phyloP scores from a whole-genome alignment of 2,888 invertebrate species.

The Melanchra persicariae region DNA sequence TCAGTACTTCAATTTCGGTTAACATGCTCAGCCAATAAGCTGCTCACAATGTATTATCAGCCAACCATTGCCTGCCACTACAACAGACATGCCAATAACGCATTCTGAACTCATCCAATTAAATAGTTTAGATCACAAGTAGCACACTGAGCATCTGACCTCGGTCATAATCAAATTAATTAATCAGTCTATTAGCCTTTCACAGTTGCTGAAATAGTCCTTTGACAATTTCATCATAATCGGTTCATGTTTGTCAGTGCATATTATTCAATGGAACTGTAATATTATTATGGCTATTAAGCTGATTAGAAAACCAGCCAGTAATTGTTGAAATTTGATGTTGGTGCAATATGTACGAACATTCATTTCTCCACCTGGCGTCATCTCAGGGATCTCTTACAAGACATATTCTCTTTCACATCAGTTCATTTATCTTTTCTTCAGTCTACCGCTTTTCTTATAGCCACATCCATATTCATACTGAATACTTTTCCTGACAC shows the following conservation, averaged over 20 bases:
- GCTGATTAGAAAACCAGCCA: neutral
- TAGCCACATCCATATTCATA: neutral
- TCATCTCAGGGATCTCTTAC: neutral
- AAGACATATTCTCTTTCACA: conserved; percentile 20
- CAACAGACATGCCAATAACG: conserved; percentile 32
- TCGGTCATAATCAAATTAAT: conserved; percentile 29
- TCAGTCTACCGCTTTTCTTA: conserved; percentile 9
- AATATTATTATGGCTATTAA: neutral
- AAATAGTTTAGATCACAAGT: conserved; percentile 27
- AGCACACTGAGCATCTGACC: neutral
- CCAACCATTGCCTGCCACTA: conserved; percentile 23
- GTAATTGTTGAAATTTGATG: too few species aligned
- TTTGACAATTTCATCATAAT: conserved; percentile 26
- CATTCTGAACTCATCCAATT: conserved; percentile 18
- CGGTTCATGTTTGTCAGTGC: neutral
- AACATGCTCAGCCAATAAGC: conserved; percentile 51
- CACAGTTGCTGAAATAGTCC: neutral
- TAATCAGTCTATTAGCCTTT: conserved; percentile 14
- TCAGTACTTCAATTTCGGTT: conserved; percentile 29
- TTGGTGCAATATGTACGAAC: neutral
- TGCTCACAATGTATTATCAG: conserved; percentile 39
- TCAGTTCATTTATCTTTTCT: conserved; percentile 28
- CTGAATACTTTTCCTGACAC: conserved; percentile 5
- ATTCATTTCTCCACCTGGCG: neutral
- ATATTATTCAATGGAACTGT: neutral